Conservation (phyloP, 2,888 invertebrate species). For the Rutpela maculata region DNA sequence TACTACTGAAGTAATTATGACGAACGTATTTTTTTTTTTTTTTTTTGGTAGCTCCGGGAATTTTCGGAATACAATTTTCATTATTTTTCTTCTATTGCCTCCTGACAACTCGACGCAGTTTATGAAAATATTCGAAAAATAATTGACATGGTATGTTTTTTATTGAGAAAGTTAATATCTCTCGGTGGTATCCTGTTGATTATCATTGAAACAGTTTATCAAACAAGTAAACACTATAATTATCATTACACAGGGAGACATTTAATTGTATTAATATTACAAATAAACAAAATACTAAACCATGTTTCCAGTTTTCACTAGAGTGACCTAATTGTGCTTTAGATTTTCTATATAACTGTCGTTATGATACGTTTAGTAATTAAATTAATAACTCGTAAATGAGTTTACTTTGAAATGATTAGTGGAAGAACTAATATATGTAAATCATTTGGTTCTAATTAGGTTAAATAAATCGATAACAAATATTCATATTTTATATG, state of each 20-base stretch:
- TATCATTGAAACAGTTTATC: not conserved
- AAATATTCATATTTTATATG: no score
- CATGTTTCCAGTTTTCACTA: constrained; percentile 10
- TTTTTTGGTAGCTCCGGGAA: no score
- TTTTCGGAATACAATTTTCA: no score
- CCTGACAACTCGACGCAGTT: no score
- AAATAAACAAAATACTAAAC: not conserved
- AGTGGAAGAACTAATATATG: not conserved
- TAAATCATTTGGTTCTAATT: no score
- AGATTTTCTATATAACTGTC: not conserved
- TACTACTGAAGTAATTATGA: no score
- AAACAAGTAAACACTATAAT: not conserved
- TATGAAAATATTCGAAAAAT: not conserved
- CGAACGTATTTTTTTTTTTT: no score
- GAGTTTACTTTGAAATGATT: not conserved
- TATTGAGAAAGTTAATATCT: not conserved
- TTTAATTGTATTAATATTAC: constrained; percentile 3
- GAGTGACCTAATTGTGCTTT: not conserved
- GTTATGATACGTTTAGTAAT: not conserved
- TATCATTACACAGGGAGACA: not conserved
- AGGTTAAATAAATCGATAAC: no score
- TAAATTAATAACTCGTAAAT: not conserved
- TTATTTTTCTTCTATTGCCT: no score
- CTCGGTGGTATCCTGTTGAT: not conserved
- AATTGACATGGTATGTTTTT: not conserved